These are phyloP conservation scores for Arge pagana DNA, from an alignment of 2,888 invertebrate species.

Conservation along the genomic window DNA sequence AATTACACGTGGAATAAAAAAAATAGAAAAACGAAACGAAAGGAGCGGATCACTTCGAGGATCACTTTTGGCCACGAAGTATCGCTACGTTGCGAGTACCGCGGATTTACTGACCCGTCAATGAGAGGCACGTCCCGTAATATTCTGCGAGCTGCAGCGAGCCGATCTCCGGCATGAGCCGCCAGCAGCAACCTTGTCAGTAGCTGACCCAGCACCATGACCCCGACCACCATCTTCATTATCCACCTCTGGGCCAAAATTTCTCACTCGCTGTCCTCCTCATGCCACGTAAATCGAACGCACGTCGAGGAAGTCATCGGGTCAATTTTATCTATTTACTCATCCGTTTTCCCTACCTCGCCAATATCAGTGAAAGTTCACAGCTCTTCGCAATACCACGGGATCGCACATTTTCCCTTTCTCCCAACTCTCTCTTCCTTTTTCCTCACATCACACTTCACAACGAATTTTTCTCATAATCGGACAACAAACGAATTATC, in stretches of 20 bases:
- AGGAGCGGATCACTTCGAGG: background rate
- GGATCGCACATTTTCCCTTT: background rate
- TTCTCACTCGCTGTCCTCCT: slow-evolving; percentile 51
- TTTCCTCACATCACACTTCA: slow-evolving; percentile 2
- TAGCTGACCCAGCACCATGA: slow-evolving; percentile 56
- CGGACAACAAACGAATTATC: no score
- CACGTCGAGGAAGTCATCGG: slow-evolving; percentile 14
- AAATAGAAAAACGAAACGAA: background rate
- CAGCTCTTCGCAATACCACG: slow-evolving; percentile 6
- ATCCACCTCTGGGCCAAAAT: slow-evolving; percentile 54
- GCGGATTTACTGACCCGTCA: slow-evolving; percentile 49
- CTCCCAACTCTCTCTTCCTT: slow-evolving; percentile 4
- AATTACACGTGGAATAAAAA: background rate
- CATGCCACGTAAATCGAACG: slow-evolving; percentile 43
- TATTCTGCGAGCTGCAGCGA: slow-evolving; percentile 52
- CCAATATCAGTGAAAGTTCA: background rate
- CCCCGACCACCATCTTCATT: slow-evolving; percentile 57
- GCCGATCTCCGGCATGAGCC: slow-evolving; percentile 53
- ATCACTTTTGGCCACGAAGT: no score
- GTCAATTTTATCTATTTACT: background rate
- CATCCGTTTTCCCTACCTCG: background rate
- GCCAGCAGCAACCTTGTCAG: slow-evolving; percentile 54
- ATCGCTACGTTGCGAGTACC: no score
- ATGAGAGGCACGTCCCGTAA: slow-evolving; percentile 52
- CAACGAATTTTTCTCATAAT: no score